Base-by-base conservation (phyloP, 1,140 invertebrate genomes). In the Panagrolaimus sp. region DNA sequence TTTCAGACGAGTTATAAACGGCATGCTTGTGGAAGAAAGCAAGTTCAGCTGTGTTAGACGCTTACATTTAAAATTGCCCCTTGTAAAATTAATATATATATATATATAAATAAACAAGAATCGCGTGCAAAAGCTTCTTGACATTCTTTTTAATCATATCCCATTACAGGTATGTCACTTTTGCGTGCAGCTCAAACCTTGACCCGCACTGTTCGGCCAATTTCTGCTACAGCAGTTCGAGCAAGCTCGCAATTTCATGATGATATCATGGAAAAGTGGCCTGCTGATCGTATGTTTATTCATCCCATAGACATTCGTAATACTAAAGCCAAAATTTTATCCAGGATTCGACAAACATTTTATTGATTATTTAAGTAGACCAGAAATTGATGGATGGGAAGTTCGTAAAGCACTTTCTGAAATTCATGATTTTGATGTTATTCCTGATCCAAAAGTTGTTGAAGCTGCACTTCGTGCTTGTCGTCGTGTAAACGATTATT, bases 301-400 rank as follows among this genome's bases (percentile, higher is more conserved):
- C 5, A 53, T 45, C 14, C 9, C 64, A 8, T 20, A 62, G 13
- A 9, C 46, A 68, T 27, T 13, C 23, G 4, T 16, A 14, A 68
- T 53, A 23, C n/a, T n/a, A 13, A 38, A 47, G 14, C 11, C n/a
- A 63, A 27, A 66, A 25, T 42, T 57, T 77, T 47, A 31, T 47
- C 31, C 51, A 23, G 13, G 9, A 20, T 48, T 66, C 42, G 82
- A 82, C 51, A 77, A 81, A 31, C 78, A 82, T 66, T 82, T 83
- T 69, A 83, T 82, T 66, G 77, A 81, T 25, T 96, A 89, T 84
- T 93, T 98, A 86, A 91, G 89, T 82, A 88, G 91, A 63, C 87
- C 88, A 48, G 91, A 96, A 76, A 92, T 98, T 82, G 95, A 98
- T 86, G 89, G 90, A 47, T 98, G 96, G 96, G 92, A 96, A 86